Evolutionary conservation across 1,140 invertebrate species (phyloP).

Genomic region (Drosophila erecta): DNA sequence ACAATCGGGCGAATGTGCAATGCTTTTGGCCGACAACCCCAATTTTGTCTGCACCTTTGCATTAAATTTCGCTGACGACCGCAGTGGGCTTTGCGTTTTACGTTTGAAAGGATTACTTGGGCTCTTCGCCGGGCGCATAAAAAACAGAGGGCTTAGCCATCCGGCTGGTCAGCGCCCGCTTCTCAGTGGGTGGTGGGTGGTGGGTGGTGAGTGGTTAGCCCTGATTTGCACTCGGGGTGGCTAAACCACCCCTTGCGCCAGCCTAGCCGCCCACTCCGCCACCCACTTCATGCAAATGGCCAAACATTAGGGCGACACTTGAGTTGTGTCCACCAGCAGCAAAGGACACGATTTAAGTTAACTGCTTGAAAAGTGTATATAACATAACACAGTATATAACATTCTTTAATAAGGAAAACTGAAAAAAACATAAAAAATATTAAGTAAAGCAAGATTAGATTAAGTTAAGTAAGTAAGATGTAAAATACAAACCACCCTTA

Average conservation of each 20-base stretch:
- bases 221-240: slow-evolving; percentile 48
- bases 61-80: slow-evolving; percentile 37
- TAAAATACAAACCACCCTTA: too few species aligned
- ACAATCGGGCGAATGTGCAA: slow-evolving; percentile 16
- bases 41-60: slow-evolving; percentile 20
- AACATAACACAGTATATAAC: too few species aligned
- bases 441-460: too few species aligned
- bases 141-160: slow-evolving; percentile 36
- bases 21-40: slow-evolving; percentile 28
- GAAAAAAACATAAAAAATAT: too few species aligned
- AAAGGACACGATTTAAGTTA: not conserved
- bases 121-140: slow-evolving; percentile 16
- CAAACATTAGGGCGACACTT: slow-evolving; percentile 63
- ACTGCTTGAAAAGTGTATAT: too few species aligned
- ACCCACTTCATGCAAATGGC: slow-evolving; percentile 60
- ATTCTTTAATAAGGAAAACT: too few species aligned
- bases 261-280: not conserved
- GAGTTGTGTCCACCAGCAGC: slow-evolving; percentile 43
- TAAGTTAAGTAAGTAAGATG: too few species aligned
- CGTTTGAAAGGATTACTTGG: slow-evolving; percentile 50
- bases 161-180: slow-evolving; percentile 43
- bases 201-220: slow-evolving; percentile 34
- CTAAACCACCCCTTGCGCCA: slow-evolving; percentile 1
- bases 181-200: slow-evolving; percentile 32
- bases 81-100: slow-evolving; percentile 48